These are phyloP conservation scores for Calameuta pallipes DNA, from an alignment of 2,888 invertebrate species.

Conservation along the genomic window DNA sequence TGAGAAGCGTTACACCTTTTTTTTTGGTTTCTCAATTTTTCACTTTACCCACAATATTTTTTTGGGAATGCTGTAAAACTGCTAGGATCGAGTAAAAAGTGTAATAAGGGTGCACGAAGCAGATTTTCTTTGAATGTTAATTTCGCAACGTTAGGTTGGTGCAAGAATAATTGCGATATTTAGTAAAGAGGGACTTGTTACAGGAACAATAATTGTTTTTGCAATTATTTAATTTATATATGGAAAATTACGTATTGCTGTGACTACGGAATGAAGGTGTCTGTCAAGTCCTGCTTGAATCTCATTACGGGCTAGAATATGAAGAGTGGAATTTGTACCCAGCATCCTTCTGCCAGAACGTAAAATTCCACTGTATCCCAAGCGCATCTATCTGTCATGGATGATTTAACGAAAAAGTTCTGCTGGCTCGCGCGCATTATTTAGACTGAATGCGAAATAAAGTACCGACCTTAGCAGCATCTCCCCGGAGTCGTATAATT, in stretches of 20 bases:
- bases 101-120: background rate
- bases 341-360: background rate
- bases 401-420: background rate
- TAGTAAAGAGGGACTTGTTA: too few relatives aligned
- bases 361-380: background rate
- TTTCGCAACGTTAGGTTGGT: background rate
- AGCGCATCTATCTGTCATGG: background rate
- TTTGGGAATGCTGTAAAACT: too few relatives aligned
- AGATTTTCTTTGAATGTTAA: background rate
- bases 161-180: too few relatives aligned
- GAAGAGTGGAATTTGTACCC: too few relatives aligned
- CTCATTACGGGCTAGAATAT: background rate
- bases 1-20: too few relatives aligned
- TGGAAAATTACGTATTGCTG: background rate
- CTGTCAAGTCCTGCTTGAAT: background rate
- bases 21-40: too few relatives aligned
- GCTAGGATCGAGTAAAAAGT: too few relatives aligned
- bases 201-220: too few relatives aligned
- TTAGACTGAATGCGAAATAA: background rate
- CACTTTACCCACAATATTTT: too few relatives aligned
- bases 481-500: background rate
- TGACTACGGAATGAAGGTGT: background rate
- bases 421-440: background rate
- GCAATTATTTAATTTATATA: background rate
- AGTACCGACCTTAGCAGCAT: background rate